phyloP scores from a whole-genome alignment of 2,797 vertebrate genomes.

The Gobio occitaniae region DNA sequence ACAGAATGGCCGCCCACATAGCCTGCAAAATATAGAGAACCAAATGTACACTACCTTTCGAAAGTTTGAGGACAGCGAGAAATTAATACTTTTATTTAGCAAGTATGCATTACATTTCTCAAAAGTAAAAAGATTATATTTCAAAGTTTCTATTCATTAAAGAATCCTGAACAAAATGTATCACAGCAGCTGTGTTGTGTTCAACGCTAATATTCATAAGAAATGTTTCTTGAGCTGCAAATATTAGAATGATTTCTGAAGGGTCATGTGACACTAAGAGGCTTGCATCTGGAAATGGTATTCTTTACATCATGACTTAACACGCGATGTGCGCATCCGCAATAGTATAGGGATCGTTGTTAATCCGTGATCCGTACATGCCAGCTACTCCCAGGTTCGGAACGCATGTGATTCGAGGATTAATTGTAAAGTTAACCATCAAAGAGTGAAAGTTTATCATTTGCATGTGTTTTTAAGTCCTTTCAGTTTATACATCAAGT shows the following conservation, averaged over 20 bases:
- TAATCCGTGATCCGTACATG: no score
- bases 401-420: no score
- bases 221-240: background rate
- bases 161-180: background rate
- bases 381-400: no score
- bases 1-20: conserved; percentile 92
- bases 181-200: background rate
- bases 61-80: background rate
- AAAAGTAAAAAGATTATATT: background rate
- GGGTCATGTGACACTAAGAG: background rate
- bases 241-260: background rate
- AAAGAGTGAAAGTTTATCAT: no score
- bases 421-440: no score
- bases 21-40: conserved; percentile 71
- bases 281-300: no score
- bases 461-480: no score
- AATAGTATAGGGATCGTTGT: no score
- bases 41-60: background rate
- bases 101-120: background rate
- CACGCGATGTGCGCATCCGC: no score
- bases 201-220: background rate
- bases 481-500: no score
- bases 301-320: background rate
- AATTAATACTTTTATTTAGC: background rate
- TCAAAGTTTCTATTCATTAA: background rate